Evolutionary conservation across 2,888 invertebrate species (phyloP).

Genomic region (Crematogaster levior): DNA sequence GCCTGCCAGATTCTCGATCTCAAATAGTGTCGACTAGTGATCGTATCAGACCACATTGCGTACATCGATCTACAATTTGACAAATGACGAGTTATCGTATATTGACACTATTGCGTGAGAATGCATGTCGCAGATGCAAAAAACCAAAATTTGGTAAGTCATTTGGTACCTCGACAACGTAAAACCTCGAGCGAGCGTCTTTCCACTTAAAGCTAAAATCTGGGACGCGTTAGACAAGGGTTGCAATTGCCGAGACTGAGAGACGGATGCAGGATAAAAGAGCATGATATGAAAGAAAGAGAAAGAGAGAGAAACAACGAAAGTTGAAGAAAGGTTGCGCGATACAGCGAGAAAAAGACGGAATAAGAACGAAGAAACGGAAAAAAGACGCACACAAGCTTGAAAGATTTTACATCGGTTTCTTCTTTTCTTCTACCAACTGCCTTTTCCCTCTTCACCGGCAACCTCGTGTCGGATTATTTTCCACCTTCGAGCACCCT

Average conservation of each 20-base stretch:
- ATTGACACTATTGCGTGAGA: slow-evolving; percentile 32
- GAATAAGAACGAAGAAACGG: slow-evolving; percentile 37
- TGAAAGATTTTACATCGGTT: slow-evolving; percentile 71
- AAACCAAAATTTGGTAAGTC: slow-evolving; percentile 63
- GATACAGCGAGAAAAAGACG: slow-evolving; percentile 29
- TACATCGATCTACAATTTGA: neutral
- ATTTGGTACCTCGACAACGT: slow-evolving; percentile 50
- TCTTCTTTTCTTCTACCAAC: slow-evolving; percentile 57
- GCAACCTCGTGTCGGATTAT: slow-evolving; percentile 48
- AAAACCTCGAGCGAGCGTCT: slow-evolving; percentile 63
- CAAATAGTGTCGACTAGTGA: neutral
- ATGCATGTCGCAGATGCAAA: slow-evolving; percentile 42
- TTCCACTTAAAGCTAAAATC: slow-evolving; percentile 67
- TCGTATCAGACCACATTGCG: neutral
- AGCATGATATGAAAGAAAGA: slow-evolving; percentile 21
- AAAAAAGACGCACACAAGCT: slow-evolving; percentile 63
- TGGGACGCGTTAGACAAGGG: slow-evolving; percentile 58
- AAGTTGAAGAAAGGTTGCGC: slow-evolving; percentile 24
- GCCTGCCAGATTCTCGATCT: neutral
- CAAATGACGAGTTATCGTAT: neutral
- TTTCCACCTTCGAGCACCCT: slow-evolving; percentile 53
- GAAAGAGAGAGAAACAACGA: slow-evolving; percentile 20
- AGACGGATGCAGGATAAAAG: slow-evolving; percentile 23
- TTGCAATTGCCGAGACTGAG: slow-evolving; percentile 37
- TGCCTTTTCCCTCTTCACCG: slow-evolving; percentile 9